Base-by-base conservation (phyloP, 2,888 invertebrate species). In the Synanthedon formicaeformis region DNA sequence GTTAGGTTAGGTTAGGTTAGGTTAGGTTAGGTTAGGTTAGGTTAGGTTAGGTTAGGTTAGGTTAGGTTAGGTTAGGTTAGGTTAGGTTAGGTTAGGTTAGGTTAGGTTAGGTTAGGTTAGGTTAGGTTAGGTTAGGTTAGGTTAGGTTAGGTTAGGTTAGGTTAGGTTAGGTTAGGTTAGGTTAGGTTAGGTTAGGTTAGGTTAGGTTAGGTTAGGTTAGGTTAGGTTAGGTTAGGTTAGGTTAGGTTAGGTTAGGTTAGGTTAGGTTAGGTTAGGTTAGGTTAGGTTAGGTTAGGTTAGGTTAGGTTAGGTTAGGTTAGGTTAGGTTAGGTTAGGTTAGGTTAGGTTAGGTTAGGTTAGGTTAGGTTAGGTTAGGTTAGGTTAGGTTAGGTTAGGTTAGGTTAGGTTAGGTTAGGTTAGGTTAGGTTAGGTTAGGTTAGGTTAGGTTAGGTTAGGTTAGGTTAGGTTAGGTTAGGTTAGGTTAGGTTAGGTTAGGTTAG, bases 101-200 rank as follows among this genome's bases (percentile, higher is more conserved):
- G 61, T 54, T 59, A 57, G 52, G 62, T 59, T 61, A 60, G 55
- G 59, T 57, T 60, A 60, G 53, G 60, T 59, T 63, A 63, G 52
- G 62, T 59, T 63, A 59, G 54, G 60, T 59, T 61, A 59, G 54
- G 60, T 59, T 60, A 59, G 54, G 60, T 56, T 62, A 53, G 50
- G 60, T 57, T 62, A 54, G 60, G 62, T 55, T 60, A 55, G 52
- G 60, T 55, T 60, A 53, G 52, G 60, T 57, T 60, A 55, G 57
- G 62, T 53, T 63, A 53, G 52, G 62, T 53, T 61, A 48, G 58
- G 51, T 55, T 61, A 61, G 50, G 58, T 58, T 60, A 59, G 56
- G 60, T 55, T 60, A 61, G 51, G 63, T 57, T 55, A 53, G 34
- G 52, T 51, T 55, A 52, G 48, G 55, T 51, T 57, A 52, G 16